These are phyloP conservation scores for Brachionus angularis DNA, from an alignment of 1,140 invertebrate species.

Conservation along the genomic window DNA sequence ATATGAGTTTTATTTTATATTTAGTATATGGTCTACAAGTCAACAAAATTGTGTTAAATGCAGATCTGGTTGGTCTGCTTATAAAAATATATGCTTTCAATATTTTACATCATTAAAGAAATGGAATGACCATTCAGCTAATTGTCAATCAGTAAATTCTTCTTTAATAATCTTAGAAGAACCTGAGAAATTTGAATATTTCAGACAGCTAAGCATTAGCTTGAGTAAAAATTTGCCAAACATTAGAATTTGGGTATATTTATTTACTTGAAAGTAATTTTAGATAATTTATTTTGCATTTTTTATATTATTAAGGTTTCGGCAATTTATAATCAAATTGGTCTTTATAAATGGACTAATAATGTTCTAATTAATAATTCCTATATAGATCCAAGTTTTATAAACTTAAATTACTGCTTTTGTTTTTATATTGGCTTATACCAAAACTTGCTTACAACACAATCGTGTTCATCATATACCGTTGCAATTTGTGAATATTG, in stretches of 20 bases:
- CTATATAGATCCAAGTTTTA: neutral
- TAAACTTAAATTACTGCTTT: too few species aligned
- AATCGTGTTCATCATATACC: too few species aligned
- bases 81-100: conserved; percentile 10
- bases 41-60: conserved; percentile 1
- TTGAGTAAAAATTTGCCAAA: neutral
- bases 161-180: neutral
- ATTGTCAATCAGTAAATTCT: conserved; percentile 3
- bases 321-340: neutral
- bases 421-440: too few species aligned
- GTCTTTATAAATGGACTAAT: conserved; percentile 3
- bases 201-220: neutral
- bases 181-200: conserved; percentile 21
- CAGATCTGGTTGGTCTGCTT: neutral
- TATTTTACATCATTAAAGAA: neutral
- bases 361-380: neutral
- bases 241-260: neutral
- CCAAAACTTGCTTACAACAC: too few species aligned
- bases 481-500: too few species aligned
- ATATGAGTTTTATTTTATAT: neutral
- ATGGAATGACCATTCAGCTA: neutral
- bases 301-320: neutral
- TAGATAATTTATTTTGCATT: neutral
- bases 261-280: too few species aligned
- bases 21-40: neutral